A percentile compares a stretch with the other conserved stretches of the same genome.
Conservation (phyloP, 2,888 invertebrate genomes). For the Mechanitis mazaeus region DNA sequence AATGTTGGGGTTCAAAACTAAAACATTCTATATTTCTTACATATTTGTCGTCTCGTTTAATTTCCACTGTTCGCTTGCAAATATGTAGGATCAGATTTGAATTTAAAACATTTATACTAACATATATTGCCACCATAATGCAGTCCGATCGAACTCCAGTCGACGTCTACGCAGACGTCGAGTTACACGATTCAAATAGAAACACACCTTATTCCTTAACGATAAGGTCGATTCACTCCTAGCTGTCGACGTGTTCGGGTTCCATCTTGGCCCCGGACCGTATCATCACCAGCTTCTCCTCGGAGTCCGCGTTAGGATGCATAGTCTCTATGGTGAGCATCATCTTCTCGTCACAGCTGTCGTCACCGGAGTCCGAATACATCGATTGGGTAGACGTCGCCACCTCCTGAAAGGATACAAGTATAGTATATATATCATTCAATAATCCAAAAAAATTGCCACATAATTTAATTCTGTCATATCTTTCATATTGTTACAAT, state of each 20-base stretch:
- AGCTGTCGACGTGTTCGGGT: constrained; percentile 56
- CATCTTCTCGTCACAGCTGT: constrained; percentile 86
- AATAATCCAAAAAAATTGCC: not conserved
- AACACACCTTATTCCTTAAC: not conserved
- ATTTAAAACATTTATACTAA: too few relatives aligned
- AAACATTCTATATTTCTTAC: too few relatives aligned
- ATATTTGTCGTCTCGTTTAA: too few relatives aligned
- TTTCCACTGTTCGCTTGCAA: too few relatives aligned
- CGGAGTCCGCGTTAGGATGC: constrained; percentile 78
- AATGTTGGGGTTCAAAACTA: too few relatives aligned
- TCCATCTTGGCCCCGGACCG: constrained; percentile 55
- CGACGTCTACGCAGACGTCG: too few relatives aligned
- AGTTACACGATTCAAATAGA: too few relatives aligned
- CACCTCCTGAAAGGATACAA: constrained; percentile 72
- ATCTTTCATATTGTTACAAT: not conserved
- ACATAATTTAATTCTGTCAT: not conserved
- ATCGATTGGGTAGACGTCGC: constrained; percentile 85
- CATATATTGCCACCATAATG: too few relatives aligned
- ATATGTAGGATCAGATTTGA: too few relatives aligned
- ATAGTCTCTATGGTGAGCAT: constrained; percentile 82
- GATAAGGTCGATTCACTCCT: constrained; percentile 32
- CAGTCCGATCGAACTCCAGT: too few relatives aligned
- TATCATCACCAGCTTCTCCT: constrained; percentile 64
- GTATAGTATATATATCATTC: not conserved
- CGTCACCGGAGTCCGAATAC: constrained; percentile 82